These are phyloP conservation scores for Anableps anableps DNA, from an alignment of 2,797 vertebrate species.

Conservation along the genomic window DNA sequence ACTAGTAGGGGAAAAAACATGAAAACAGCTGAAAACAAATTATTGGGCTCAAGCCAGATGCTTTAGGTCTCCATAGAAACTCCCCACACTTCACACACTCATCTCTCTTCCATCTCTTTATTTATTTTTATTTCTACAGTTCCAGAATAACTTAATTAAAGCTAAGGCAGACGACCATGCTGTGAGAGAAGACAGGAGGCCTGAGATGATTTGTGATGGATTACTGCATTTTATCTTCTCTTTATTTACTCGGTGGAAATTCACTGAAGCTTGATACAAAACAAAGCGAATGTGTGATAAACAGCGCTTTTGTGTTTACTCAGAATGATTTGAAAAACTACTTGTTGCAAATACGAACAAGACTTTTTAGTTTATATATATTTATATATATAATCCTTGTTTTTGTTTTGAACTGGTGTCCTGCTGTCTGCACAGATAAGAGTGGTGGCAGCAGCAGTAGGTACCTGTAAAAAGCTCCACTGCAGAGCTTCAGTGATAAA, in stretches of 20 bases:
- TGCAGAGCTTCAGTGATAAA: constrained; percentile 66
- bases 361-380: constrained; percentile 36
- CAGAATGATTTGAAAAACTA: constrained; percentile 68
- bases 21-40: constrained; percentile 72
- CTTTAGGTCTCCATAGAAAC: constrained; percentile 84
- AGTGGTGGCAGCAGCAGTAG: constrained; percentile 58
- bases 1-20: constrained; percentile 38
- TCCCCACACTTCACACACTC: constrained; percentile 74
- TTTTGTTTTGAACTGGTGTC: constrained; percentile 75
- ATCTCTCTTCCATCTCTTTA: constrained; percentile 56
- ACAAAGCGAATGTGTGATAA: constrained; percentile 76
- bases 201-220: constrained; percentile 84
- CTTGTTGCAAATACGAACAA: constrained; percentile 65
- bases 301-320: constrained; percentile 67
- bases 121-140: constrained; percentile 83
- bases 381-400: constrained; percentile 58
- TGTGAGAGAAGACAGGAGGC: constrained; percentile 81
- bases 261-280: constrained; percentile 70
- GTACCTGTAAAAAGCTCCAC: constrained; percentile 65
- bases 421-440: constrained; percentile 73
- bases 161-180: constrained; percentile 75
- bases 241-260: constrained; percentile 76
- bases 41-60: constrained; percentile 83
- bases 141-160: constrained; percentile 87
- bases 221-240: constrained; percentile 79